Evolutionary conservation across 2,113 vertebrate genomes (phyloP).

Genomic region (Python bivittatus): DNA sequence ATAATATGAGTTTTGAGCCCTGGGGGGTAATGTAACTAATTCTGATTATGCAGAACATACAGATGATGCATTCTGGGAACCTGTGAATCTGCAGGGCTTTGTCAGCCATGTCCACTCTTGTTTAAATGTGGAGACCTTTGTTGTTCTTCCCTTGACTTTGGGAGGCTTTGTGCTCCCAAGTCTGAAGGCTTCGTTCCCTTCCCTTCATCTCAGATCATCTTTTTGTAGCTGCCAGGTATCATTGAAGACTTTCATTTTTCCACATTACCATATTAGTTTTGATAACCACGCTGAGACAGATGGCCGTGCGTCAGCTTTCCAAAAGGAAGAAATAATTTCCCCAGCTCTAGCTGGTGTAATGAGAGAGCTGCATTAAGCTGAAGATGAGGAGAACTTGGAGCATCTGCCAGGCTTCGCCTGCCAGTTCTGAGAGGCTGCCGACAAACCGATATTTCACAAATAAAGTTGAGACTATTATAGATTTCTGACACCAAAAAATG

Average conservation of each 20-base stretch:
- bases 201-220: neutral
- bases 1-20: neutral
- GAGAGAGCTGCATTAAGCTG: constrained; percentile 77
- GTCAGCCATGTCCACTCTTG: neutral
- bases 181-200: neutral
- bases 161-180: neutral
- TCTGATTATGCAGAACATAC: neutral
- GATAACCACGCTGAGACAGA: constrained; percentile 81
- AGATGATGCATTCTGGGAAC: neutral
- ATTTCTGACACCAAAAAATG: constrained; percentile 75
- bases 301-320: constrained; percentile 79
- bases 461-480: constrained; percentile 73
- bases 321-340: constrained; percentile 81
- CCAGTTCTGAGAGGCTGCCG: constrained; percentile 74
- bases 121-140: neutral
- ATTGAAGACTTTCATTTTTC: constrained; percentile 67
- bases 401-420: constrained; percentile 76
- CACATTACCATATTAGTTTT: constrained; percentile 75
- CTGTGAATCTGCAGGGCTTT: neutral
- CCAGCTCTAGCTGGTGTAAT: constrained; percentile 74
- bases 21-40: neutral
- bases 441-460: constrained; percentile 81
- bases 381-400: constrained; percentile 81
- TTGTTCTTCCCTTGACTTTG: neutral
- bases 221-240: constrained; percentile 57